Conservation (phyloP, 2,113 vertebrate species). For the Solenodon paradoxus region DNA sequence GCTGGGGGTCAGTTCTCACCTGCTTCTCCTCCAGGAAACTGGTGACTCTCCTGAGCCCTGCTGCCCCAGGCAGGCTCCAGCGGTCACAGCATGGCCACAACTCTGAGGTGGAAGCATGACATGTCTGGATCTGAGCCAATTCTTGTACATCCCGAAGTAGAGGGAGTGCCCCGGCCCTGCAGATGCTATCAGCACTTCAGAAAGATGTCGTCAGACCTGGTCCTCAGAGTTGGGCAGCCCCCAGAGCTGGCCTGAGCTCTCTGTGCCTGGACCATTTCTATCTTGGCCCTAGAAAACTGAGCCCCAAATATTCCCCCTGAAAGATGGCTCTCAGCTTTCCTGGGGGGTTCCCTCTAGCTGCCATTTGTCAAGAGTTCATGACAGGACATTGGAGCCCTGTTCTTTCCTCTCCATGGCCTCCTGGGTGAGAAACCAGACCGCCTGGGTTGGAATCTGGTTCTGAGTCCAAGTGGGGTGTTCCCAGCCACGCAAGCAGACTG, state of each 20-base stretch:
- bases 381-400: not conserved
- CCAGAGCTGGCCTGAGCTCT: not conserved
- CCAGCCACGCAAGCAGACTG: not conserved
- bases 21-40: not conserved
- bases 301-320: not conserved
- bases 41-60: not conserved
- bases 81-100: accelerated
- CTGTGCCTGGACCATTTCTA: not conserved
- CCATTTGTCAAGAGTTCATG: not conserved
- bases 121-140: not conserved
- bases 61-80: not conserved
- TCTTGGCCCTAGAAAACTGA: not conserved
- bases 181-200: not conserved
- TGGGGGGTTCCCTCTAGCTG: not conserved
- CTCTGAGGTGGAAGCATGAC: not conserved
- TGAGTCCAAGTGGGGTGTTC: not conserved
- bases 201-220: not conserved
- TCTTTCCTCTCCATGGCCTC: not conserved
- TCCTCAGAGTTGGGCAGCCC: not conserved
- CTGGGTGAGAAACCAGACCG: not conserved
- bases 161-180: not conserved
- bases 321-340: not conserved
- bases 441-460: not conserved
- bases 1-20: not conserved
- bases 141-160: not conserved